Percentiles rank a stretch among this genome's conserved stretches.
These are phyloP conservation scores for Brienomyrus brachyistius DNA, from an alignment of 2,113 vertebrate genomes.

Conservation along the genomic window DNA sequence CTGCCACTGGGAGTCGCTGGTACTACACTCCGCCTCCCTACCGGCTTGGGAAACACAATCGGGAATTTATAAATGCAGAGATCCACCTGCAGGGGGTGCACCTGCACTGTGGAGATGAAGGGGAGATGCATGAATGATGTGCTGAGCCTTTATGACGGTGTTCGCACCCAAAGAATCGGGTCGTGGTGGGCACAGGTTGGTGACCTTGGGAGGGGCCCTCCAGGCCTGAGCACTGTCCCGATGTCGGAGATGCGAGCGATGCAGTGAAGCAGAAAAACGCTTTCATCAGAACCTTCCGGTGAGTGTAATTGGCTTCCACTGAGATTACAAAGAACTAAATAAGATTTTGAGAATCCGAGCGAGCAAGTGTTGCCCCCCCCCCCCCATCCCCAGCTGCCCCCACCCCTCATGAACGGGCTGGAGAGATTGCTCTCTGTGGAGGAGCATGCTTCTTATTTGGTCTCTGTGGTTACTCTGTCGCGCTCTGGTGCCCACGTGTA, in stretches of 20 bases:
- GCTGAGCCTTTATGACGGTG: background rate
- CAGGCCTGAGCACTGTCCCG: background rate
- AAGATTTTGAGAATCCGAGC: background rate
- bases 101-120: background rate
- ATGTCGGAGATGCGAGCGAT: background rate
- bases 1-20: background rate
- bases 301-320: background rate
- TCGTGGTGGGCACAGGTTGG: background rate
- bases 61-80: background rate
- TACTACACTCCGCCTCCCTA: background rate
- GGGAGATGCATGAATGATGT: background rate
- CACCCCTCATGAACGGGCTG: background rate
- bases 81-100: background rate
- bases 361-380: background rate
- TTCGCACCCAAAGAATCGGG: background rate
- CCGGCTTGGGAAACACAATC: background rate
- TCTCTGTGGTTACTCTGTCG: background rate
- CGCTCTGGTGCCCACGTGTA: slow-evolving; percentile 20
- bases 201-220: background rate
- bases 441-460: background rate
- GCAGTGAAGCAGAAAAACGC: background rate
- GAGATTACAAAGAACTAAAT: background rate
- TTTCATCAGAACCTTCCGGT: background rate
- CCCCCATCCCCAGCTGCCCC: background rate
- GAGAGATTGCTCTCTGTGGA: background rate